These are phyloP conservation scores for Panthera leo DNA, from an alignment of 2,113 vertebrate genomes.

Conservation along the genomic window DNA sequence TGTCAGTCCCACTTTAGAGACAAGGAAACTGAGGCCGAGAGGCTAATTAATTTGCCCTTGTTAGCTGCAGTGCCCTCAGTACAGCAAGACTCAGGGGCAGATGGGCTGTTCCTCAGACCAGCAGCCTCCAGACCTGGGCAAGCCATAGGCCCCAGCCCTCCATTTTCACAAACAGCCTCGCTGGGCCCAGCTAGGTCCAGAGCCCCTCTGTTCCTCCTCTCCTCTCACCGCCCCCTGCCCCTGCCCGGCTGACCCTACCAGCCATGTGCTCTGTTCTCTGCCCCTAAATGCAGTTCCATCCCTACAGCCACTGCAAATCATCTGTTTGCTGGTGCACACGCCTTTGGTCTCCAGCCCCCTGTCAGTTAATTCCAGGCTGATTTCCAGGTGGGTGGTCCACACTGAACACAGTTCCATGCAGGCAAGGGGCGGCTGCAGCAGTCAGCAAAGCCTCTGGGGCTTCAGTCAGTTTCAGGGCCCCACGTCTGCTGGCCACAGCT, in stretches of 20 bases:
- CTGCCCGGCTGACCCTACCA: not conserved
- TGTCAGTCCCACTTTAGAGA: not conserved
- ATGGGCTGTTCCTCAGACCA: not conserved
- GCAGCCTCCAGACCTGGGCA: not conserved
- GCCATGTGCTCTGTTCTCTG: not conserved
- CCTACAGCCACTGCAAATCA: not conserved
- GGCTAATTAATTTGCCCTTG: not conserved
- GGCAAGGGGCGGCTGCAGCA: not conserved
- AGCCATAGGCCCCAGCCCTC: not conserved
- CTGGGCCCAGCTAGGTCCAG: not conserved
- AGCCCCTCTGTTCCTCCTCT: too few species aligned
- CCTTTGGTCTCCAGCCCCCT: not conserved
- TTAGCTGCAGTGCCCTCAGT: not conserved
- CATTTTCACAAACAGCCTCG: not conserved
- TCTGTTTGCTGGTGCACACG: not conserved
- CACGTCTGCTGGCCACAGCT: not conserved
- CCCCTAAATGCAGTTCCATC: too few species aligned
- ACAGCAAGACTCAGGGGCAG: not conserved
- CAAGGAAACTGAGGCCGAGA: not conserved
- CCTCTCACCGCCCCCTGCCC: accelerated
- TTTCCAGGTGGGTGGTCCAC: not conserved
- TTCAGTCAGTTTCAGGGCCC: not conserved
- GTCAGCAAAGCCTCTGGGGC: not conserved
- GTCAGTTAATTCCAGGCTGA: not conserved
- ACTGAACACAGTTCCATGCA: not conserved